These are phyloP conservation scores for Drosophila lini DNA, from an alignment of 1,140 invertebrate species.

Conservation along the genomic window DNA sequence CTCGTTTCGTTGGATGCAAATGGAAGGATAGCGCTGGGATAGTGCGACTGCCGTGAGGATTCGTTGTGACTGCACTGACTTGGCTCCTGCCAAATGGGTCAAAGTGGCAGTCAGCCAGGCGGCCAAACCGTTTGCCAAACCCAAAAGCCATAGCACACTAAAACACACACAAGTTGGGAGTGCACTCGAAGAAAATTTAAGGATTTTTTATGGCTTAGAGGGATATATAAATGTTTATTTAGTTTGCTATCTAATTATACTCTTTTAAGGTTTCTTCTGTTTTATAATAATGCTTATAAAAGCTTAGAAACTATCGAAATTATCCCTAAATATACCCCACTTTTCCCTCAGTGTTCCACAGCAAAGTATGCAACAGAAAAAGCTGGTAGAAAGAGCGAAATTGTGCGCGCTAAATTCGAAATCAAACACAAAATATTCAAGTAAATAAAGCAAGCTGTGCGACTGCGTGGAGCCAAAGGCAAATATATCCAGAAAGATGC, in stretches of 20 bases:
- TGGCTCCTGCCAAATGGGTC: slow-evolving; percentile 77
- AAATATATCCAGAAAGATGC: slow-evolving; percentile 59
- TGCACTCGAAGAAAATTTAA: slow-evolving; percentile 3
- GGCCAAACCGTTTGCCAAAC: slow-evolving; percentile 74
- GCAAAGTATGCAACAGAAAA: slow-evolving; percentile 62
- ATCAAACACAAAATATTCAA: slow-evolving; percentile 74
- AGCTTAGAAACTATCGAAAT: neutral
- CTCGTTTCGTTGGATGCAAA: slow-evolving; percentile 44
- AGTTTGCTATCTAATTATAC: too few relatives aligned
- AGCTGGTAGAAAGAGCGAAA: slow-evolving; percentile 40
- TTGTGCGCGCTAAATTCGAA: slow-evolving; percentile 78
- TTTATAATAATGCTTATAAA: neutral
- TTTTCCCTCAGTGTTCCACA: slow-evolving; percentile 15
- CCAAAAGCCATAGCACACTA: slow-evolving; percentile 41
- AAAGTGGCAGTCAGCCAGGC: slow-evolving; percentile 79
- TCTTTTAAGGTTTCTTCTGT: neutral
- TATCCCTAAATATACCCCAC: too few relatives aligned
- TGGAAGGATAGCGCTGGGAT: slow-evolving; percentile 15
- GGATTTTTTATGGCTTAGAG: too few relatives aligned
- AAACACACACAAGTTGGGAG: slow-evolving; percentile 15
- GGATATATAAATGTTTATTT: too few relatives aligned
- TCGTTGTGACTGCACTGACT: slow-evolving; percentile 56
- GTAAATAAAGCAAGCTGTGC: slow-evolving; percentile 62
- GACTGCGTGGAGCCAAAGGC: slow-evolving; percentile 79
- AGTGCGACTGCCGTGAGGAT: slow-evolving; percentile 49